These are phyloP conservation scores for Sinosuthora webbiana DNA, from an alignment of 2,113 vertebrate species.

Conservation along the genomic window DNA sequence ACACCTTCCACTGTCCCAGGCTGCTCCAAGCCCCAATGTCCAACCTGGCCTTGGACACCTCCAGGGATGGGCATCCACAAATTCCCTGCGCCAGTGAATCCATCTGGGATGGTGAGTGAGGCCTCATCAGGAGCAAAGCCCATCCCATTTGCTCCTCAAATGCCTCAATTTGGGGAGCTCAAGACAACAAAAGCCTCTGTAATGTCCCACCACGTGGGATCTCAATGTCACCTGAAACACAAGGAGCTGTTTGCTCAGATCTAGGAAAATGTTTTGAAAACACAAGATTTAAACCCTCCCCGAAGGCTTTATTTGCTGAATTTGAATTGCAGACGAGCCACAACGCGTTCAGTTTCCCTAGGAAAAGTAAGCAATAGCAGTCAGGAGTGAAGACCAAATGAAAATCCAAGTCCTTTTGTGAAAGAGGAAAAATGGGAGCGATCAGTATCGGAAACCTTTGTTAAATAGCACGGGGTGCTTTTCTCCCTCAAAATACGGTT, in stretches of 20 bases:
- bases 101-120: not conserved
- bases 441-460: not conserved
- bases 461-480: not conserved
- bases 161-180: not conserved
- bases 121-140: not conserved
- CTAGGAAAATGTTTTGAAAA: conserved; percentile 31
- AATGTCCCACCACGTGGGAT: not conserved
- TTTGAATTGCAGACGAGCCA: conserved; percentile 32
- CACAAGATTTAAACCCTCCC: conserved; percentile 16
- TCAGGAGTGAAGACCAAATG: conserved; percentile 1
- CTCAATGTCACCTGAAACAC: conserved; percentile 4
- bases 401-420: not conserved
- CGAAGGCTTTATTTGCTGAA: not conserved
- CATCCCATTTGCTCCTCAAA: not conserved
- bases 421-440: not conserved
- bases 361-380: conserved; percentile 8
- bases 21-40: rapidly evolving
- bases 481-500: not conserved
- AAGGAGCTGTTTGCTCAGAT: not conserved
- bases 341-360: not conserved
- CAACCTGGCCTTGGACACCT: rapidly evolving
- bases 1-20: not conserved
- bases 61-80: not conserved
- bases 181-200: not conserved
- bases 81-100: not conserved